Base-by-base conservation (phyloP, 2,888 invertebrate species). In the Temnothorax ravouxi region DNA sequence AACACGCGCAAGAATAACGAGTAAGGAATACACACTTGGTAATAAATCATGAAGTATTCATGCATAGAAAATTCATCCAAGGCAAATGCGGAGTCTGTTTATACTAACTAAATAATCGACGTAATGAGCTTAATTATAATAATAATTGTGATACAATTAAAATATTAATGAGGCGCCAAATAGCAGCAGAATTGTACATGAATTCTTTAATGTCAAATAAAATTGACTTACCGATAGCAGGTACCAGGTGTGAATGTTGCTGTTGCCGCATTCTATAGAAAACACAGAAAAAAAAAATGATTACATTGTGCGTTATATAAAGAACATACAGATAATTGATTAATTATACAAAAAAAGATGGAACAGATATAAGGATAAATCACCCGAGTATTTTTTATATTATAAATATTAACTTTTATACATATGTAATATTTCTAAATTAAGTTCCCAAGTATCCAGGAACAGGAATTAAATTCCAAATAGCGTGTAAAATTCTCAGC, bases 81-180 rank as follows among this genome's bases (percentile, higher is more conserved):
- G 79, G 34, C 25, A 50, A 64, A 90, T 90, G 90, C 91, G 84
- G 90, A 90, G 90, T 90, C 90, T 90, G 90, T 90, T 90, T 90
- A 90, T 90, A 90, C 89, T 89, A 80, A 54, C 89, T 89, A 80
- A 54, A 77, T 76, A 50, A 56, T 56, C 56, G 11, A 41, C 38
- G 6, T 56, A 59, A 66, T 25, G 66, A 76, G 21, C 25, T 38
- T 64, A 56, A 66, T 38, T 6, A 29, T 54, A 47, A 50, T 38
- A 15, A 59, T 81, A 25, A 77, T 79, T 80, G 21, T 25, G 18
- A 47, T 50, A 0, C 6, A 80, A 71, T 79, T 18, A 34, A 38
- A 38, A 47, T 56, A 47, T 56, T n/a, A 69, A 13, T 9, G 18
- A 47, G 25, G 59, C 59, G 59, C 56, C 71, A 56, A 66, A 11